Evolutionary conservation across 1,140 invertebrate species (phyloP), one percentile per base, ranked within the genome.

Genomic region (Conopomorpha cramerella): DNA sequence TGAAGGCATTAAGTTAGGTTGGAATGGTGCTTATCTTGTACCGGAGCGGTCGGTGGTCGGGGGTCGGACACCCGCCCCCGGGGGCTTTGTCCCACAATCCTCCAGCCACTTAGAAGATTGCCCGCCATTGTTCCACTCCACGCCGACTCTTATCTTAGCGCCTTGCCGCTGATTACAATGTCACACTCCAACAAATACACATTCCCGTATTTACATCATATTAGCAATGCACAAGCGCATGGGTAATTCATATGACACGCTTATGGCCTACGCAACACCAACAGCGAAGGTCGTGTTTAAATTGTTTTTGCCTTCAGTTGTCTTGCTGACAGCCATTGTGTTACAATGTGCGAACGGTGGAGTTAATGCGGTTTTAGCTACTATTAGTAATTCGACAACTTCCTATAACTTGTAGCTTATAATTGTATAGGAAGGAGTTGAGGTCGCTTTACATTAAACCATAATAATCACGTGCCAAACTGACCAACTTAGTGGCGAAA

Each of bases 21-120:
- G 62, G 49, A 50, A 55, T 50, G 41, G 49, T 46, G 48, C 53
- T 66, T 68, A 65, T 66, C 56, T 55, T 44, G 28, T 30, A 34
- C n/a, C n/a, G 41, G 35, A 28, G 30, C 27, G 8, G 36, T 15
- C n/a, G 16, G 35, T 14, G 41, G 41, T 31, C 15, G 27, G 41
- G 34, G 38, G 40, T 4, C 8, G 10, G 26, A 8, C 14, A 12
- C 8, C 26, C 8, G 16, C n/a, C 8, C 15, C 8, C 25, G 16
- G 26, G 16, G 11, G 49, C 51, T 60, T 63, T 58, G 54, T 60
- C 54, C 55, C 36, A 45, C 40, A 34, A 34, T 54, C 59, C 50
- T 55, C 50, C 51, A 40, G 59, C 65, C 63, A 67, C 63, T 71
- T 71, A 67, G 57, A 61, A 61, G 54, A 67, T 71, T 71, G 61